Conservation (phyloP, 2,888 invertebrate species). For the Nezara viridula region DNA sequence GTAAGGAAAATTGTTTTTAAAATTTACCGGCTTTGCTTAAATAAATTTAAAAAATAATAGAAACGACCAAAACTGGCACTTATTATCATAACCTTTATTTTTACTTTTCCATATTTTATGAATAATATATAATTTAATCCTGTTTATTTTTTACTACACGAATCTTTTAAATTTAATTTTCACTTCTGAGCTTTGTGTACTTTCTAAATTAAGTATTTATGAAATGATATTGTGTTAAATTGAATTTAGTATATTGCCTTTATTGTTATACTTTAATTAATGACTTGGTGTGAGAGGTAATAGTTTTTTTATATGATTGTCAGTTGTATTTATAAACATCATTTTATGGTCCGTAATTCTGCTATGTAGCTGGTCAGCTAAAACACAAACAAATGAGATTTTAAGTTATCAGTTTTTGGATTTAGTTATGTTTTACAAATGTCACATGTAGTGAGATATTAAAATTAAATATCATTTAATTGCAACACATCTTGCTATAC, state of each 20-base stretch:
- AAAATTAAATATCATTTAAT: background rate
- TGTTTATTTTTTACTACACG: background rate
- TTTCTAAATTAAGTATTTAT: background rate
- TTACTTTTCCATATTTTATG: background rate
- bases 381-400: background rate
- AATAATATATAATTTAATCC: background rate
- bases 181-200: background rate
- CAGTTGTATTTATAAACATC: background rate
- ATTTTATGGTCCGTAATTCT: background rate
- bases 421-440: background rate
- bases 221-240: background rate
- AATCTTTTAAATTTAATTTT: background rate
- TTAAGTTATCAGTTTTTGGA: background rate
- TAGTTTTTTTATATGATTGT: background rate
- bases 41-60: background rate
- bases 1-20: slow-evolving; percentile 21
- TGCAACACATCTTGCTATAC: too few relatives aligned
- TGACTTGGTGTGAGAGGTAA: background rate
- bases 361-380: background rate
- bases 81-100: background rate
- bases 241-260: background rate
- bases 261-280: background rate
- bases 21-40: background rate
- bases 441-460: background rate
- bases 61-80: background rate